phyloP scores from a whole-genome alignment of 1,140 invertebrate species.

The Dreissena polymorpha region DNA sequence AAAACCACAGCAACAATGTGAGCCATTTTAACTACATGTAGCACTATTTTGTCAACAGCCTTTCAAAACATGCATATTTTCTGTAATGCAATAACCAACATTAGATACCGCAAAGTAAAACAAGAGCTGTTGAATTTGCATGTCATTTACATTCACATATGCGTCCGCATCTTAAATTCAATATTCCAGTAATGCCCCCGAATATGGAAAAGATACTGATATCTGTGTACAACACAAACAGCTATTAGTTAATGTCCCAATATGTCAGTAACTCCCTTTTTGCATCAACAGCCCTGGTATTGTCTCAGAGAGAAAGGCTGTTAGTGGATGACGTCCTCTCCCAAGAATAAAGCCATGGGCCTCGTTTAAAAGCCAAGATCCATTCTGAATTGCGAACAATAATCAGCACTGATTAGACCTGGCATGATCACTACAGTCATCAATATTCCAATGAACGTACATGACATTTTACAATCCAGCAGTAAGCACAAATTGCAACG shows the following conservation, averaged over 20 bases:
- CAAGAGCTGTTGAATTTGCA: conserved; percentile 47
- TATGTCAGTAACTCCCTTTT: background rate
- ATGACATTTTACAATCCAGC: too few species aligned
- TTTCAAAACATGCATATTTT: conserved; percentile 37
- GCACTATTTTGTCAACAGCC: conserved; percentile 1
- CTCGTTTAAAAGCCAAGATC: too few species aligned
- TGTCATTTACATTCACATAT: conserved; percentile 42
- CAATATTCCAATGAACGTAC: too few species aligned
- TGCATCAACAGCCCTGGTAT: background rate
- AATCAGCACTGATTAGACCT: too few species aligned
- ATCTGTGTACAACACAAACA: background rate
- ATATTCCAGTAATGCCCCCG: conserved; percentile 18
- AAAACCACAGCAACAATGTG: background rate
- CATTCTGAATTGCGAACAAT: too few species aligned
- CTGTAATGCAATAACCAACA: conserved; percentile 41
- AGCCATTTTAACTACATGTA: background rate
- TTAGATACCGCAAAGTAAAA: conserved; percentile 26
- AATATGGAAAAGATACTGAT: conserved; percentile 3
- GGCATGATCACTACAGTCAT: too few species aligned
- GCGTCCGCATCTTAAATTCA: conserved; percentile 20
- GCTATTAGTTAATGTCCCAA: background rate
- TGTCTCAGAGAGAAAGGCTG: background rate
- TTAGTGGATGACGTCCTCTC: background rate
- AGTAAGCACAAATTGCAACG: too few species aligned
- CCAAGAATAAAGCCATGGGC: background rate